Base-by-base conservation (phyloP, 2,113 vertebrate species). In the Passer montanus region DNA sequence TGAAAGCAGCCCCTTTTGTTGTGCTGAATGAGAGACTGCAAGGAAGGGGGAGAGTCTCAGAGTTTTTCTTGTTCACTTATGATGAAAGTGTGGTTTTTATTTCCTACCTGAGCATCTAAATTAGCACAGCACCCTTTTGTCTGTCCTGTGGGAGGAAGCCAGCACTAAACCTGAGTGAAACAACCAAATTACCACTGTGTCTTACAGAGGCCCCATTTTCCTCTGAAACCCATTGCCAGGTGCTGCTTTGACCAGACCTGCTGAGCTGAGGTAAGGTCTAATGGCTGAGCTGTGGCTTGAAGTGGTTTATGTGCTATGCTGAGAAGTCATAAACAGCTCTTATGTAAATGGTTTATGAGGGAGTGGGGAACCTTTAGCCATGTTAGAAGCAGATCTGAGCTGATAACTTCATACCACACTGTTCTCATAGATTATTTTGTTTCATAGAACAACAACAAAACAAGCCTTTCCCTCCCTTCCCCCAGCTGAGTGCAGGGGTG, bases 301-400 rank as follows among this genome's bases (percentile, higher is more conserved):
- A 93, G 77, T 93, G 91, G 84, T 94, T 95, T 95, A 63, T 73
- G 68, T 70, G 87, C 55, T 94, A 44, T 83, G 52, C 62, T 74
- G 84, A 95, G 90, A 88, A 93, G 50, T 90, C 87, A 96, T 94
- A 95, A 96, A 95, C 93, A 94, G 68, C 72, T 91, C 87, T 97
- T 93, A 96, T 93, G 87, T 77, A 97, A 95, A 95, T 86, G 78
- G 63, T 90, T 95, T 94, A 91, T 86, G 88, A 88, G 72, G 85
- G 78, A 94, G 92, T 77, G n/a, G 33, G 75, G 87, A 95, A 76
- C 75, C 59, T 96, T 95, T 84, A 93, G 35, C 75, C 76, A 68
- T 93, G 59, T 55, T 63, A 80, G 72, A 80, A 87, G 60, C 43
- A 13, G 75, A 97, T 96, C 67, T 84, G 35, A 79, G 30, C 46